Conservation (phyloP, 2,888 invertebrate species). For the Dascillus cervinus region DNA sequence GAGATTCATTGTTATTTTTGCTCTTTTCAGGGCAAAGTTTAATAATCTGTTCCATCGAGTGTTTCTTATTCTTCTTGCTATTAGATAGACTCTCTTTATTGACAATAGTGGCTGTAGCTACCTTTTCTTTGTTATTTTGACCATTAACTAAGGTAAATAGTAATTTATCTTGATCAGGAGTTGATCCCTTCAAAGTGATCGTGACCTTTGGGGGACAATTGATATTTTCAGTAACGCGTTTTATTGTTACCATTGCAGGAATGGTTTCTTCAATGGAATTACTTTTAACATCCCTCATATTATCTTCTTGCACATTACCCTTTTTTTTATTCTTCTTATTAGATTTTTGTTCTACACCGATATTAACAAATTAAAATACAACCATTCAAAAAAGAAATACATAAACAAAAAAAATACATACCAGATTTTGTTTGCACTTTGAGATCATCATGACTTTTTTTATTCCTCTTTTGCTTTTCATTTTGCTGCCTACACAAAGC, state of each 20-base stretch:
- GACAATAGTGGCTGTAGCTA: conserved; percentile 8
- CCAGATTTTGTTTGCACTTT: too few species aligned
- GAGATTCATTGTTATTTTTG: conserved; percentile 10
- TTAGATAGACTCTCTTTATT: too few species aligned
- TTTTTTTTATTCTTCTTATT: conserved; percentile 10
- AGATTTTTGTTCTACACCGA: conserved; percentile 11
- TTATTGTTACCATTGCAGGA: conserved; percentile 61
- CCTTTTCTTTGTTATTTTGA: conserved; percentile 31
- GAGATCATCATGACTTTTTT: conserved; percentile 17
- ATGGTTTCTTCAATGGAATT: conserved; percentile 39
- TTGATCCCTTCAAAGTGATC: conserved; percentile 66
- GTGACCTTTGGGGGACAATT: conserved; percentile 65
- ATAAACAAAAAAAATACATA: not conserved
- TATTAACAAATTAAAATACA: conserved; percentile 5
- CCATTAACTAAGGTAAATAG: conserved; percentile 63
- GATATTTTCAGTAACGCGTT: conserved; percentile 59
- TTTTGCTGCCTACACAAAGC: conserved; percentile 15
- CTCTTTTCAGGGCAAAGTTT: too few species aligned
- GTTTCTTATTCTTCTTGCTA: conserved; percentile 19
- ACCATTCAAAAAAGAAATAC: not conserved
- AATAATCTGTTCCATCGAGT: conserved; percentile 9
- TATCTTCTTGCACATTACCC: conserved; percentile 14
- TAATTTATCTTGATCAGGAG: conserved; percentile 65
- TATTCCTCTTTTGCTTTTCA: conserved; percentile 17
- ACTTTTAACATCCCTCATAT: conserved; percentile 18